These are phyloP conservation scores for Melikaiella ostensackeni DNA, from an alignment of 2,888 invertebrate genomes.

Conservation along the genomic window DNA sequence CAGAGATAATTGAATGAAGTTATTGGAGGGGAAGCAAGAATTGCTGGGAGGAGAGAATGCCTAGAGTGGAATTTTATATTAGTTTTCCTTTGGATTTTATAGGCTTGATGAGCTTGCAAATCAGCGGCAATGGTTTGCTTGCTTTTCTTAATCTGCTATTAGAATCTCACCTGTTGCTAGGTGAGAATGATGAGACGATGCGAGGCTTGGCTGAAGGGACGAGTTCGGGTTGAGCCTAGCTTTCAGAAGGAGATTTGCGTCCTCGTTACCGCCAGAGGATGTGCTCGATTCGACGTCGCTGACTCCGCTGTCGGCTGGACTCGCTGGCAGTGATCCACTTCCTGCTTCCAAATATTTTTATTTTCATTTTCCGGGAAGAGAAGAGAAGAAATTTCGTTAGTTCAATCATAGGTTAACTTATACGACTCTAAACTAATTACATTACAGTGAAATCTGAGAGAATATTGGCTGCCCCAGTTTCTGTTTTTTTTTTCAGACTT, in stretches of 20 bases:
- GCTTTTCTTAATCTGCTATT: slow-evolving; percentile 50
- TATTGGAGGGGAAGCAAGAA: not conserved
- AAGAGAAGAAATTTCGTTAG: slow-evolving; percentile 1
- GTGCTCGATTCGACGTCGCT: slow-evolving; percentile 98
- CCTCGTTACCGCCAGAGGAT: slow-evolving; percentile 81
- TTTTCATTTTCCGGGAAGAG: slow-evolving; percentile 7
- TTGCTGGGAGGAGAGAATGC: not conserved
- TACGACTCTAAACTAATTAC: too few relatives aligned
- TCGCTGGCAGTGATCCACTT: slow-evolving; percentile 94
- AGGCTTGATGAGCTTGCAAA: slow-evolving; percentile 7
- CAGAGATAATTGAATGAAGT: slow-evolving; percentile 5
- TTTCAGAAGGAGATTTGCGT: slow-evolving; percentile 82
- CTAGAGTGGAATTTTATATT: slow-evolving; percentile 21
- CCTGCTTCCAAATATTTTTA: slow-evolving; percentile 68
- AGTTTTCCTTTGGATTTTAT: slow-evolving; percentile 7
- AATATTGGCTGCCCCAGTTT: slow-evolving; percentile 16
- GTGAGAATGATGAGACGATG: slow-evolving; percentile 73
- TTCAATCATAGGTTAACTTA: not conserved
- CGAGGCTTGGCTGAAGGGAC: slow-evolving; percentile 73
- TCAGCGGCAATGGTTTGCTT: slow-evolving; percentile 8
- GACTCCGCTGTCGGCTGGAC: slow-evolving; percentile 98
- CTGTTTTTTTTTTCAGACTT: slow-evolving; percentile 14
- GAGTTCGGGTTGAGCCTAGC: slow-evolving; percentile 88
- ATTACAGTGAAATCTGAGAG: slow-evolving; percentile 24
- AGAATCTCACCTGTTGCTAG: slow-evolving; percentile 71